Evolutionary conservation across 2,888 invertebrate species (phyloP), one percentile per base, ranked within the genome.

Genomic region (Dastarcus helophoroides): DNA sequence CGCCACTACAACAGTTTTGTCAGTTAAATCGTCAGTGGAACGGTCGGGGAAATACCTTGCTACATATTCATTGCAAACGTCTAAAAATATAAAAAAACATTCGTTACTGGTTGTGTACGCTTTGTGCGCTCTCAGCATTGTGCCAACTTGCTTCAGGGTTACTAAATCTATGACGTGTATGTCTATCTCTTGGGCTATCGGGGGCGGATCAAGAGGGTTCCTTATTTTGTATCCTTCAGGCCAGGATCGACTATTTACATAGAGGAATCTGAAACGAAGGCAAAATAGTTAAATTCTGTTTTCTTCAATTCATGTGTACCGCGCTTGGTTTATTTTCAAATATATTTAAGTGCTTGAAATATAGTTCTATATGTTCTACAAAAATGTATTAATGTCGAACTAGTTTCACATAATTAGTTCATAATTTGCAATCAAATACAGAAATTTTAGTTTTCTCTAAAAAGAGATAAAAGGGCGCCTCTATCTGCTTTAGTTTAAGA

Each of bases 31-130:
- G n/a, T n/a, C n/a, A n/a, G n/a, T 6, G 19, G 19, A n/a, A 17
- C 19, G 19, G 19, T 6, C 6, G 19, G 19, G 21, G 4, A 33
- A 46, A 60, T 62, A 81, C 82, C 82, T 85, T 22, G 84, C 85
- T 6, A 88, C 80, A 57, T 82, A 86, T 52, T 82, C 75, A 42
- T 82, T 71, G 47, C 76, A 79, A 3, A 84, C 85, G 55, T 86
- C 84, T 25, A 86, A 63, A 57, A 86, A 88, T 49, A 86, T 84
- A 51, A 85, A 85, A 55, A 84, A 86, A 47, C 85, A 86, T 51
- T 85, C 83, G 32, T 81, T 80, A 51, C 83, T 83, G 2, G 83
- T 77, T 2, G 85, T 85, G 53, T 80, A 88, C 1, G 83, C 84
- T 53, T 79, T 79, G 55, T 85, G 85, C 1, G 82, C 72, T 35